Base-by-base conservation (phyloP, 2,113 vertebrate genomes). In the Ageneiosus marmoratus region DNA sequence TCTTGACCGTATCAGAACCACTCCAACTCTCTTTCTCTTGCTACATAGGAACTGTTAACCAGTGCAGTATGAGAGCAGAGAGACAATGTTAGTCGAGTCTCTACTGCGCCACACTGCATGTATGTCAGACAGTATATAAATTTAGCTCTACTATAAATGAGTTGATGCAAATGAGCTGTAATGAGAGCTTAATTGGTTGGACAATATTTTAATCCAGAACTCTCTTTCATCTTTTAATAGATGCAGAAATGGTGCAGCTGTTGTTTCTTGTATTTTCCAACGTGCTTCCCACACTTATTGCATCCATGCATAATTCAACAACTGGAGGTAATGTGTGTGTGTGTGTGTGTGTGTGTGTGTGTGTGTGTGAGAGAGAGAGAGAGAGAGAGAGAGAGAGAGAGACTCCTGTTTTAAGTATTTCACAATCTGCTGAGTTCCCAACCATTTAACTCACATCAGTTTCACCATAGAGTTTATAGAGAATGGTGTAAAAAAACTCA, bases 281-380 rank as follows among this genome's bases (percentile, higher is more conserved):
- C 79, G 79, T 90, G 88, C 90, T 94, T 80, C 92, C 93, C 53
- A 87, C 90, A 87, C 88, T 91, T 79, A 91, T 93, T 81, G 91
- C 89, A 86, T 89, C 91, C 88, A 91, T 93, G 88, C 93, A 94
- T 91, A 94, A 94, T 92, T 93, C 91, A 92, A 93, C 94, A 75
- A 78, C 91, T 73, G 93, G 88, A 94, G 94, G 94, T 95, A 93
- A 93, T 91, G 83, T 90, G 72, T 88, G 48, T 88, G 48, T 65
- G 7, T 82, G 53, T 83, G 48, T 77, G 77, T 86, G 29, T 80
- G 60, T 82, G 69, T 86, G 63, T 81, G 81, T 76, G 77, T 69
- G 77, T 69, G 72, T 20, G 46, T 67, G 73, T 6, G 4, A 56
- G 73, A 82, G 53, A 83, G 65, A 69, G 76, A 72, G 84, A 80